These are phyloP conservation scores for Thalassarche chlororhynchos DNA, from an alignment of 2,113 vertebrate species.

Conservation along the genomic window DNA sequence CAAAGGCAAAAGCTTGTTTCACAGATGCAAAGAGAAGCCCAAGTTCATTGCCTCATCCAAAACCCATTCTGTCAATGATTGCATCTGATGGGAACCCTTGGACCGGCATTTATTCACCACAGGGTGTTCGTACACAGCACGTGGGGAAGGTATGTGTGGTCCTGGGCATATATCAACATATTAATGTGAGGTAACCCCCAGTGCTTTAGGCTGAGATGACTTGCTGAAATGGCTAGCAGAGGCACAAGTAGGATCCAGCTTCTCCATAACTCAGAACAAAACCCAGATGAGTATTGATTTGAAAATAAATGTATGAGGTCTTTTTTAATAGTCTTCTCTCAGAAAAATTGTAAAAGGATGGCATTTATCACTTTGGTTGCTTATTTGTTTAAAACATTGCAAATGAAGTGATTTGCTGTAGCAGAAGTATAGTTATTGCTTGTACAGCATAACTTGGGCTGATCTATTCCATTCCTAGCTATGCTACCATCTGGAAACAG, in stretches of 20 bases:
- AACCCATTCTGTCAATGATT: background rate
- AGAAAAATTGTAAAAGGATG: background rate
- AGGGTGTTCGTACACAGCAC: background rate
- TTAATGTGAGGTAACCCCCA: background rate
- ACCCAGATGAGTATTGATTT: background rate
- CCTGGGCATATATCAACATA: background rate
- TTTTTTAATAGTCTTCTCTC: background rate
- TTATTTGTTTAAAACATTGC: background rate
- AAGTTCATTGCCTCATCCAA: background rate
- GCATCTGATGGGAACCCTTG: background rate
- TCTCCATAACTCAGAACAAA: background rate
- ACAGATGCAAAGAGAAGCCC: background rate
- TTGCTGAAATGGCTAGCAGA: background rate
- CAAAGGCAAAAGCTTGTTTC: background rate
- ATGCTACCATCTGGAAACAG: background rate
- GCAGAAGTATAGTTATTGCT: background rate
- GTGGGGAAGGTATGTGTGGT: accelerated
- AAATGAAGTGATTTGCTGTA: background rate
- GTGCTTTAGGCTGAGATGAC: background rate
- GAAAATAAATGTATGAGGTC: background rate
- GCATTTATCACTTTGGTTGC: background rate
- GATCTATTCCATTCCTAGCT: background rate
- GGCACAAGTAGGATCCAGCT: background rate
- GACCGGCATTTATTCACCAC: background rate
- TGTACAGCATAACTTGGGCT: background rate